Evolutionary conservation across 1,140 invertebrate species (phyloP).

Genomic region (Drosophila nigrodunni): DNA sequence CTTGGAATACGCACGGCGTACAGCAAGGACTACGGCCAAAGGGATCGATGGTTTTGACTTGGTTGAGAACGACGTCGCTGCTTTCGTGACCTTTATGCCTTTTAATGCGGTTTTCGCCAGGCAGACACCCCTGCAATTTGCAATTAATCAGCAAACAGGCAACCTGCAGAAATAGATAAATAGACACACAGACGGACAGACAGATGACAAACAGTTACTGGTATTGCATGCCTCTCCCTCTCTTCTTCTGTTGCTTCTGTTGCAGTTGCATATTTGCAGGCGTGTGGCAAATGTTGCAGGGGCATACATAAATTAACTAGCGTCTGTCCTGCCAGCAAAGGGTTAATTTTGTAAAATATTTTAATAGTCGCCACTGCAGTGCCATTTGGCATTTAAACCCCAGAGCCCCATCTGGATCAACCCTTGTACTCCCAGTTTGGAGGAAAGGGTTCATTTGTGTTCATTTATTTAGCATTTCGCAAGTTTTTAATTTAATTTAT

Average conservation of each 20-base stretch:
- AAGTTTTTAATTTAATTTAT: constrained; percentile 59
- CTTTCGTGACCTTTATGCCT: constrained; percentile 76
- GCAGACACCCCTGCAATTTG: constrained; percentile 79
- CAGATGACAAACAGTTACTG: constrained; percentile 21
- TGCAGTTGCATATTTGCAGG: constrained; percentile 54
- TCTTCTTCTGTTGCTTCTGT: constrained; percentile 11
- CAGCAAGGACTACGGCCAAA: neutral
- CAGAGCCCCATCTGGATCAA: neutral
- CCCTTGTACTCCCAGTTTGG: constrained; percentile 16
- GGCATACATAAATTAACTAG: constrained; percentile 69
- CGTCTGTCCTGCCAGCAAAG: constrained; percentile 44
- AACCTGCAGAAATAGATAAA: constrained; percentile 17
- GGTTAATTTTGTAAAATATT: constrained; percentile 78
- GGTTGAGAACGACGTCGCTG: constrained; percentile 22
- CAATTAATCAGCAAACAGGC: constrained; percentile 79
- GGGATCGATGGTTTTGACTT: constrained; percentile 57
- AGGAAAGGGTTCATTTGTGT: constrained; percentile 2
- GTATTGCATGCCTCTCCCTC: constrained; percentile 6
- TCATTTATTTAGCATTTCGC: constrained; percentile 69
- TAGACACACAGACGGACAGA: constrained; percentile 3
- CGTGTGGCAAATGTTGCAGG: constrained; percentile 38
- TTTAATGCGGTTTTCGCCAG: constrained; percentile 75
- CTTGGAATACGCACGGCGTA: constrained; percentile 72
- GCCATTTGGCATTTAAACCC: constrained; percentile 27
- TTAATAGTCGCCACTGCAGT: constrained; percentile 63